Conservation (phyloP, 2,888 invertebrate species). For the Smittia sp. region DNA sequence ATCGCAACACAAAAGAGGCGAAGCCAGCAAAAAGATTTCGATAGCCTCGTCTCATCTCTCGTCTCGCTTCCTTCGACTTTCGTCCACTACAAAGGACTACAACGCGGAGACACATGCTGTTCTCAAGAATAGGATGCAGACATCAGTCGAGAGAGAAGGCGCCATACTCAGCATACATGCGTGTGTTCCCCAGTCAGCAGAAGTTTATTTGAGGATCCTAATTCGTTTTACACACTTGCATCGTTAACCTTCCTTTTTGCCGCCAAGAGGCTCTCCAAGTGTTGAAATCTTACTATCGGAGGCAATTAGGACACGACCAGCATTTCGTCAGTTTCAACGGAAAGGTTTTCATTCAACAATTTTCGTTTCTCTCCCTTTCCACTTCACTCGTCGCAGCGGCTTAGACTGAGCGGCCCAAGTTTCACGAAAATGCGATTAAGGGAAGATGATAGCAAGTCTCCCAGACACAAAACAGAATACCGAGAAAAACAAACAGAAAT, state of each 20-base stretch:
- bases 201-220: neutral
- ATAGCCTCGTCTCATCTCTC: neutral
- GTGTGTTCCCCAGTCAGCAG: neutral
- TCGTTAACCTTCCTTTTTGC: neutral
- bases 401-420: neutral
- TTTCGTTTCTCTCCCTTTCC: neutral
- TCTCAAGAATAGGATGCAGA: conserved; percentile 21
- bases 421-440: conserved; percentile 22
- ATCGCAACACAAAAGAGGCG: conserved; percentile 13
- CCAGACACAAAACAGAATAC: conserved; percentile 23
- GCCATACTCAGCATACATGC: neutral
- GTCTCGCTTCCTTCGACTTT: neutral
- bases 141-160: neutral
- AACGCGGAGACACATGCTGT: conserved; percentile 25
- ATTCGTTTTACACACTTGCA: conserved; percentile 12
- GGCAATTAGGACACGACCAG: conserved; percentile 16
- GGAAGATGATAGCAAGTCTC: conserved; percentile 14
- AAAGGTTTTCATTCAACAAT: neutral
- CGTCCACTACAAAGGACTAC: neutral
- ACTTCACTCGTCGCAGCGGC: too few species aligned
- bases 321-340: neutral
- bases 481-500: conserved; percentile 31
- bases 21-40: neutral
- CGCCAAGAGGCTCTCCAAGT: neutral
- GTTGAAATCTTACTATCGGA: neutral